These are phyloP conservation scores for Drosophila aldrichi DNA, from an alignment of 2,888 invertebrate species.

Conservation along the genomic window DNA sequence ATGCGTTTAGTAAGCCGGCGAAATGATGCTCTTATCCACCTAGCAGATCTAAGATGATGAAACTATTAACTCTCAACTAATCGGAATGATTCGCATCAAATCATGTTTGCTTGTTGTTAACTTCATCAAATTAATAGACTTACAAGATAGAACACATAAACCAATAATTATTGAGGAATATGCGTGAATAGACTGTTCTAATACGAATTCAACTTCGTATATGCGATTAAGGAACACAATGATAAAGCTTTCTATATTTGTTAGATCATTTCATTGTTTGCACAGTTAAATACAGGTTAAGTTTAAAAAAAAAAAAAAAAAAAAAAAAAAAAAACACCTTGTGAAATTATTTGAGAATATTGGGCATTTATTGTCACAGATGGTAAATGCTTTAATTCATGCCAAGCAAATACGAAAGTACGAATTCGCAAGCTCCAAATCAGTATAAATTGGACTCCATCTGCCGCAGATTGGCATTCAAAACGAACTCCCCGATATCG, in stretches of 20 bases:
- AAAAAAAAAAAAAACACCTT: background rate
- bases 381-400: background rate
- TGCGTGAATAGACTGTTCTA: too few species aligned
- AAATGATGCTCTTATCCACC: background rate
- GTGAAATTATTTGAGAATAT: background rate
- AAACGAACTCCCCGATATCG: background rate
- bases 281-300: background rate
- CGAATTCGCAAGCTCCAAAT: background rate
- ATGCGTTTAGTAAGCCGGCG: background rate
- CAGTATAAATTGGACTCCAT: background rate
- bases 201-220: too few species aligned
- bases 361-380: slow-evolving; percentile 2
- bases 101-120: too few species aligned
- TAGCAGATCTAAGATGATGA: background rate
- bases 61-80: too few species aligned
- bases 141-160: too few species aligned
- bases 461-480: background rate
- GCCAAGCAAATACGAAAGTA: background rate
- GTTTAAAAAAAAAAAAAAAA: too few species aligned
- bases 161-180: too few species aligned
- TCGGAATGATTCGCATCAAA: background rate
- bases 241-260: background rate
- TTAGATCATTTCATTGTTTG: background rate
- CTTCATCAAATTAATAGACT: too few species aligned
- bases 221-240: too few species aligned